Percentiles rank a stretch among this genome's conserved stretches.
These are phyloP conservation scores for Spinibarbus caldwelli DNA, from an alignment of 2,797 vertebrate genomes.

Conservation along the genomic window DNA sequence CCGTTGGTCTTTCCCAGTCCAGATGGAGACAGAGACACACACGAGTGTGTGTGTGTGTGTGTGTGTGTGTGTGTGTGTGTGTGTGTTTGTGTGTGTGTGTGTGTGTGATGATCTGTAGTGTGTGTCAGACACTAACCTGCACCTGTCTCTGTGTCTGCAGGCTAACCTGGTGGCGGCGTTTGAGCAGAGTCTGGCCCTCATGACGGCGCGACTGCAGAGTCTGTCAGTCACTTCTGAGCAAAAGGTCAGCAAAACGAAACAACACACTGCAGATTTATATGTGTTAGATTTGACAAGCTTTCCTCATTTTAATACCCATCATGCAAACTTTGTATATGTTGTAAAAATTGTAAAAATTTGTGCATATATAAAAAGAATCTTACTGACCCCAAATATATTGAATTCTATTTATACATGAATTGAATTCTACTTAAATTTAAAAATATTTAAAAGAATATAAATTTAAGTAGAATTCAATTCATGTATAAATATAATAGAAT, in stretches of 20 bases:
- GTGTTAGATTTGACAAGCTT: too few relatives aligned
- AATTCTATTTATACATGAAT: too few relatives aligned
- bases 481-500: too few relatives aligned
- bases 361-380: too few relatives aligned
- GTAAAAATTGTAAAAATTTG: too few relatives aligned
- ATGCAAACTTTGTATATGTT: too few relatives aligned
- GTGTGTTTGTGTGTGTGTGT: conserved; percentile 30
- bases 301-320: neutral
- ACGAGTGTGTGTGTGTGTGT: too few relatives aligned
- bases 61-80: too few relatives aligned
- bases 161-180: conserved; percentile 97
- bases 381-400: too few relatives aligned
- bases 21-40: conserved; percentile 39
- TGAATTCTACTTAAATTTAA: too few relatives aligned
- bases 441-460: too few relatives aligned
- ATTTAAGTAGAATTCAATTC: too few relatives aligned
- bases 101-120: conserved; percentile 1
- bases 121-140: neutral
- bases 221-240: conserved; percentile 92
- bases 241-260: conserved; percentile 83
- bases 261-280: neutral
- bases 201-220: conserved; percentile 95
- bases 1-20: conserved; percentile 22
- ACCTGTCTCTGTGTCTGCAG: conserved; percentile 60
- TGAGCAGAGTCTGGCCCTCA: conserved; percentile 95